Conservation (phyloP, 2,888 invertebrate genomes). For the Aphidoletes aphidimyza region DNA sequence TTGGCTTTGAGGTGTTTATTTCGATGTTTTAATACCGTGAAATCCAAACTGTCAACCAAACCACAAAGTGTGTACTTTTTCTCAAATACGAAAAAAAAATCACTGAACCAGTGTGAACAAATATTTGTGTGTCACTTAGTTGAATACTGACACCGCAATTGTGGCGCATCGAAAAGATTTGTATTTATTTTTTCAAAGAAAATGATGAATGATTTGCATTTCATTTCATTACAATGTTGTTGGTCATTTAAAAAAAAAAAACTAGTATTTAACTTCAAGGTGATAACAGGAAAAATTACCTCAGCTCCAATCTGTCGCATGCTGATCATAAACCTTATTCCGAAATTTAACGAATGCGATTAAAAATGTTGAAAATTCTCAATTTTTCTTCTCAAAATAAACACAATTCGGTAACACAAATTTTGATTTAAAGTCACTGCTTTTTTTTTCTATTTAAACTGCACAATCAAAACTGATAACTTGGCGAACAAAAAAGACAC, state of each 20-base stretch:
- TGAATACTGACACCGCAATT: not conserved
- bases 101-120: too few species aligned
- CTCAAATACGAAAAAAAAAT: not conserved
- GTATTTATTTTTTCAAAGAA: not conserved
- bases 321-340: not conserved
- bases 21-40: not conserved
- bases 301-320: constrained; percentile 53
- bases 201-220: constrained; percentile 22
- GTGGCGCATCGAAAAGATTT: not conserved
- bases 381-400: not conserved
- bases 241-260: too few species aligned
- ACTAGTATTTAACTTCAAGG: not conserved
- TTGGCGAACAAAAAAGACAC: not conserved
- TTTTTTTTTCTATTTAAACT: not conserved
- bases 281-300: constrained; percentile 16
- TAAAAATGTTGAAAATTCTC: too few species aligned
- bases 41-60: not conserved
- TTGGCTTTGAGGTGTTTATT: not conserved
- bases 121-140: too few species aligned
- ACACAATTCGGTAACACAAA: too few species aligned
- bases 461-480: not conserved
- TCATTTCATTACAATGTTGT: not conserved
- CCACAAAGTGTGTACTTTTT: not conserved
- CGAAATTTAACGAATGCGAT: not conserved
- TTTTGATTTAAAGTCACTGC: not conserved